Conservation (phyloP, 2,888 invertebrate species). For the Colostygia pectinataria region DNA sequence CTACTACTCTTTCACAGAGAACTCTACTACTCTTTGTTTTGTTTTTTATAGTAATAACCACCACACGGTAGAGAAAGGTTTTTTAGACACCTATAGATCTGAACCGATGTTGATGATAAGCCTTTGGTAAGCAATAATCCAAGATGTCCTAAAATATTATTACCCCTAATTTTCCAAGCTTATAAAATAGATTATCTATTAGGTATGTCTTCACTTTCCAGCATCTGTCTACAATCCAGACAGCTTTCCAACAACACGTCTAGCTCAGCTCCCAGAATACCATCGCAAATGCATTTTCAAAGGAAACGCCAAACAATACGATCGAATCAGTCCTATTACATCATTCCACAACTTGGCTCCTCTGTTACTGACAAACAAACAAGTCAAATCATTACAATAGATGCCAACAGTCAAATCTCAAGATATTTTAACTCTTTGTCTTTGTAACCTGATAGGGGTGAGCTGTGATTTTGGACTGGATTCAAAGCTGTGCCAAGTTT, state of each 20-base stretch:
- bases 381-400: slow-evolving; percentile 31
- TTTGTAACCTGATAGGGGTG: slow-evolving; percentile 33
- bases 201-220: too few species aligned
- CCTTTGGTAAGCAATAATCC: too few species aligned
- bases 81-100: too few species aligned
- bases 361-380: slow-evolving; percentile 24
- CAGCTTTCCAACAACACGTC: neutral
- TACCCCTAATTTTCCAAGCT: neutral
- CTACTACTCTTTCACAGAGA: too few species aligned
- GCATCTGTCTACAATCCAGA: neutral
- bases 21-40: too few species aligned
- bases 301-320: slow-evolving; percentile 14
- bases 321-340: slow-evolving; percentile 28
- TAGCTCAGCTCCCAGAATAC: slow-evolving; percentile 9
- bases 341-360: slow-evolving; percentile 35
- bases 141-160: too few species aligned
- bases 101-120: too few species aligned
- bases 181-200: neutral
- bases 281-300: slow-evolving; percentile 18
- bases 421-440: slow-evolving; percentile 33
- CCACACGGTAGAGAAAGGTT: too few species aligned
- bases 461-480: slow-evolving; percentile 13
- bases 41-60: too few species aligned
- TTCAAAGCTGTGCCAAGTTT: slow-evolving; percentile 27
- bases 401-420: slow-evolving; percentile 35